A percentile compares a stretch with the other conserved stretches of the same genome.
Conservation (phyloP, 2,888 invertebrate genomes). For the Trichogramma dendrolimi region DNA sequence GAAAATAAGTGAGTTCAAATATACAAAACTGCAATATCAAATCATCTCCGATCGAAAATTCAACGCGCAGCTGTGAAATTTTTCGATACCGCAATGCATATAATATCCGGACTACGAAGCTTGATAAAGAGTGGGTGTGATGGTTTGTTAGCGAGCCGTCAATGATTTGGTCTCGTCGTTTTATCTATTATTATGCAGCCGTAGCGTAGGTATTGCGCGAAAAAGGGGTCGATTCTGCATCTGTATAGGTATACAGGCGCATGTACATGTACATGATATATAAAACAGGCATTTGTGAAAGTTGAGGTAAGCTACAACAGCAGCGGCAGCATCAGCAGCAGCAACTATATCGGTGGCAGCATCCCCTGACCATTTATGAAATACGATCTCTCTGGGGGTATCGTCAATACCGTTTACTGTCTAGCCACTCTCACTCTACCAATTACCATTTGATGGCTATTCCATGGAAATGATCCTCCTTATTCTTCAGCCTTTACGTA, state of each 20-base stretch:
- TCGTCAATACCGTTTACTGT: slow-evolving; percentile 32
- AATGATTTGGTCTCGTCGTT: slow-evolving; percentile 44
- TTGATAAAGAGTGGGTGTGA: slow-evolving; percentile 28
- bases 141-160: slow-evolving; percentile 47
- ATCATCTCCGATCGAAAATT: background rate
- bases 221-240: too few relatives aligned
- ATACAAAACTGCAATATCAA: background rate
- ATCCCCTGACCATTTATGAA: slow-evolving; percentile 39
- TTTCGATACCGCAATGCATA: too few relatives aligned
- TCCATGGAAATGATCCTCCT: slow-evolving; percentile 52
- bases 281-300: slow-evolving; percentile 44
- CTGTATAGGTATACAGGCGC: too few relatives aligned
- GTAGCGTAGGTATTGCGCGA: slow-evolving; percentile 13
- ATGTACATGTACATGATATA: slow-evolving; percentile 26
- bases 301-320: slow-evolving; percentile 30
- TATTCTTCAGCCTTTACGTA: slow-evolving; percentile 30
- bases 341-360: slow-evolving; percentile 2
- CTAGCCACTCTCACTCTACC: slow-evolving; percentile 45
- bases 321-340: slow-evolving; percentile 30
- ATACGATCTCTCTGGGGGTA: slow-evolving; percentile 43
- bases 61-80: too few relatives aligned
- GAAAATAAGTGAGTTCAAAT: too few relatives aligned
- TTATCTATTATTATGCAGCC: slow-evolving; percentile 32
- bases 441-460: slow-evolving; percentile 51
- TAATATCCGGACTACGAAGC: background rate